A percentile compares a stretch with the other conserved stretches of the same genome.
phyloP scores from a whole-genome alignment of 64 coral and sea anemone genomes.

The Actinia tenebrosa region DNA sequence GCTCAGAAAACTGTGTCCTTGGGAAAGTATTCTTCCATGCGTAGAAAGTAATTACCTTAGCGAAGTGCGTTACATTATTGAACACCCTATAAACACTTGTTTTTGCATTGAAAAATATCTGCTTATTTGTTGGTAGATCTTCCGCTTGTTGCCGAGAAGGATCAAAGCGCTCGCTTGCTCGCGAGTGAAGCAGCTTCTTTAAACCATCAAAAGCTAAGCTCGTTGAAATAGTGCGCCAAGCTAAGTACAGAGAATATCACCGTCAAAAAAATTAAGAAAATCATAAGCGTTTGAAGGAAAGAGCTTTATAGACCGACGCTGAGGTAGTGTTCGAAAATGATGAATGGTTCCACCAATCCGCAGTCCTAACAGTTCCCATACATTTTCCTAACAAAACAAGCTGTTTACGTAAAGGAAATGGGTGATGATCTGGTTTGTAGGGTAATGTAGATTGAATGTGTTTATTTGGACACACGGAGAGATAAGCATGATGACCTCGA shows the following conservation, averaged over 20 bases:
- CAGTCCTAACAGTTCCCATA: neutral
- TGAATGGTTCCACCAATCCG: neutral
- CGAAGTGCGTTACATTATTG: neutral
- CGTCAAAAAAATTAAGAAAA: too few relatives aligned
- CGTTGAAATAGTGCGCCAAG: too few relatives aligned
- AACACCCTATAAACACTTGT: neutral
- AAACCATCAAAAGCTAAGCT: too few relatives aligned
- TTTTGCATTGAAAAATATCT: neutral
- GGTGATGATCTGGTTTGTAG: neutral
- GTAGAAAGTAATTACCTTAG: neutral
- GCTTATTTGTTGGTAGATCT: neutral
- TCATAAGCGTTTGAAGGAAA: too few relatives aligned
- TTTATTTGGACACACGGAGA: slow-evolving; percentile 22
- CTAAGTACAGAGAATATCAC: too few relatives aligned
- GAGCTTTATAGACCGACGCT: too few relatives aligned
- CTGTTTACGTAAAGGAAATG: slow-evolving; percentile 17
- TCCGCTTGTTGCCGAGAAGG: neutral
- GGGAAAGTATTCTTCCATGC: neutral
- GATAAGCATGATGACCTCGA: neutral
- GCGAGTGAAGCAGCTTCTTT: too few relatives aligned
- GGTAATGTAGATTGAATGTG: neutral
- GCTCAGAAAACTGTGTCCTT: neutral
- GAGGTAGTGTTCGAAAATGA: neutral
- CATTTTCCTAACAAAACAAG: neutral
- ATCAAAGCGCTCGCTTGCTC: too few relatives aligned